These are phyloP conservation scores for Strigamia maritima DNA, from an alignment of 2,888 invertebrate genomes.

Conservation along the genomic window DNA sequence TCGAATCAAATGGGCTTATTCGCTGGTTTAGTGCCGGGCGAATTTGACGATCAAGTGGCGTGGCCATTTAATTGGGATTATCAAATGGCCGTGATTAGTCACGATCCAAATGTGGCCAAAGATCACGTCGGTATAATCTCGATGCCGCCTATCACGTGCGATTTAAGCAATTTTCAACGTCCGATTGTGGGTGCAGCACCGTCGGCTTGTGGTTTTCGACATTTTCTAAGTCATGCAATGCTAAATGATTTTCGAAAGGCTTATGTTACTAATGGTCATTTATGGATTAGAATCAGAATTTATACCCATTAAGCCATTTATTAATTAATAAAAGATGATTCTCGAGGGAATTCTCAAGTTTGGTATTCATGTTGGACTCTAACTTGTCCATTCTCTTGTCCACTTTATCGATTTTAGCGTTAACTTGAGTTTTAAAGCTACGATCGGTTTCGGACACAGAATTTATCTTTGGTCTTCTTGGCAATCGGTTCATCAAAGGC, in stretches of 20 bases:
- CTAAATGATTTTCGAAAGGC: background rate
- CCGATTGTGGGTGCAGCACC: background rate
- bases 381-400: no score
- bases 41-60: background rate
- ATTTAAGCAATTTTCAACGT: conserved; percentile 15
- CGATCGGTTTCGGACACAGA: no score
- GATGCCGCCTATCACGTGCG: conserved; percentile 20
- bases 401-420: no score
- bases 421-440: no score
- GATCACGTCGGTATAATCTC: conserved; percentile 31
- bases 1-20: conserved; percentile 31
- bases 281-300: conserved; percentile 29
- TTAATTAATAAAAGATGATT: no score
- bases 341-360: no score
- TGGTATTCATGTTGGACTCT: no score
- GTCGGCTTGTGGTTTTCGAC: conserved; percentile 36
- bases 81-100: conserved; percentile 25
- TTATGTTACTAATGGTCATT: conserved; percentile 6
- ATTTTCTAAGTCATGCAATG: background rate
- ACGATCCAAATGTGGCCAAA: background rate
- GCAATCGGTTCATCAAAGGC: no score
- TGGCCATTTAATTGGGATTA: conserved; percentile 34
- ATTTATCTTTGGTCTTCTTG: no score
- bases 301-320: background rate
- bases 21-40: conserved; percentile 22